Evolutionary conservation across 2,888 invertebrate genomes (phyloP), one percentile per base, ranked within the genome.

Genomic region (Onthophagus sagittarius): DNA sequence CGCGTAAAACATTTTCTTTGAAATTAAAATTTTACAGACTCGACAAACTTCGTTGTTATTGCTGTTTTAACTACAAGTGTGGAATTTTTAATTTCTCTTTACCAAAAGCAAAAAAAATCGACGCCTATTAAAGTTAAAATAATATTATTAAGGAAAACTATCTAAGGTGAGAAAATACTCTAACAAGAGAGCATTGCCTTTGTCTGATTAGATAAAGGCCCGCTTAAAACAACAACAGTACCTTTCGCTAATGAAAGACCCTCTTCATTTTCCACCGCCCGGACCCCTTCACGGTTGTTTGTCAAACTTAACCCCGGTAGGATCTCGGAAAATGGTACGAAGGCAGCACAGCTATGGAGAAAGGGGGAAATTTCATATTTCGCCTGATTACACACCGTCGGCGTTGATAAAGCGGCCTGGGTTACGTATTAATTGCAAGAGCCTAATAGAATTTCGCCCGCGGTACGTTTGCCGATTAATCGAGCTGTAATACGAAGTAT

Each of bases 151-250:
- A 53, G 39, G 7, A 53, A 53, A 53, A 53, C 39, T 53, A 53
- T 11, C 39, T 53, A 53, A 53, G 7, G 39, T 53, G 11, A 53
- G 39, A 53, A 7, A 53, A 9, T 9, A 53, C 39, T 53, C 39
- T 11, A 53, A 53, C 11, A 53, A 53, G 39, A 53, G 39, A 53
- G 11, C 39, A 53, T 53, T 53, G 67, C 83, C 83, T 85, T 85
- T 85, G 85, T 85, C 85, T 85, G 85, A 85, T 85, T 85, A 85
- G 85, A 85, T 85, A 85, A 85, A 85, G 85, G 85, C 84, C 83
- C 83, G 85, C 85, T 85, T 85, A 85, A 85, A 85, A 86, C 85
- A 85, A 85, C 85, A 85, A 85, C 85, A 84, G 84, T 84, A 85
- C 83, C 84, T 82, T 82, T 83, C 84, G 81, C 84, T 85, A 85